phyloP scores from a whole-genome alignment of 2,888 invertebrate species.

The Ophioninae sp. region DNA sequence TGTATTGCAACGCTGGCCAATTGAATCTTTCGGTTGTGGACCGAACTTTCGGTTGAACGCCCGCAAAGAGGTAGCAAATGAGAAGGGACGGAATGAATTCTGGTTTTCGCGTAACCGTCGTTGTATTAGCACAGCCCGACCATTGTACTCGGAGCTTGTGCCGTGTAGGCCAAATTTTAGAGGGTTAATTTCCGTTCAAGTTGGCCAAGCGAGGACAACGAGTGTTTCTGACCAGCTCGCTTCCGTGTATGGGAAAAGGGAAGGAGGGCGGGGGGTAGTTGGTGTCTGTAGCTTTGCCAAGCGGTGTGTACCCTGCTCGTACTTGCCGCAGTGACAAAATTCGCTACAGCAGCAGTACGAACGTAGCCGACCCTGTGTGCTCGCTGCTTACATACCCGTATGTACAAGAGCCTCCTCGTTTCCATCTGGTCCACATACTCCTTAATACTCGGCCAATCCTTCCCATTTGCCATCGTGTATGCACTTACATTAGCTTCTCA shows the following conservation, averaged over 20 bases:
- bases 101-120: constrained; percentile 25
- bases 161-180: constrained; percentile 58
- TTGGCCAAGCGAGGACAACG: constrained; percentile 57
- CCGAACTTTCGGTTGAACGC: constrained; percentile 5
- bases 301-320: constrained; percentile 34
- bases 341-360: constrained; percentile 35
- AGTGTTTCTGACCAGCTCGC: constrained; percentile 61
- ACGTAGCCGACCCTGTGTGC: constrained; percentile 34
- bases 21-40: neutral
- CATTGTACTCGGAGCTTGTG: constrained; percentile 34
- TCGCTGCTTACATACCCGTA: constrained; percentile 14
- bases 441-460: constrained; percentile 44
- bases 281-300: constrained; percentile 27
- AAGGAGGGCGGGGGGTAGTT: neutral
- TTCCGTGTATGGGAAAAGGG: constrained; percentile 26
- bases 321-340: constrained; percentile 35
- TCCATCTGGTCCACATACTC: constrained; percentile 43
- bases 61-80: neutral
- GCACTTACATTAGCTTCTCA: constrained; percentile 45
- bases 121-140: constrained; percentile 25
- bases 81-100: constrained; percentile 10
- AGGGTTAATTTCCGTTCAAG: constrained; percentile 60
- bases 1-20: neutral
- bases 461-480: constrained; percentile 20
- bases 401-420: constrained; percentile 16